phyloP scores from a whole-genome alignment of 2,797 vertebrate species.

The Sternarchorhynchus goeldii region DNA sequence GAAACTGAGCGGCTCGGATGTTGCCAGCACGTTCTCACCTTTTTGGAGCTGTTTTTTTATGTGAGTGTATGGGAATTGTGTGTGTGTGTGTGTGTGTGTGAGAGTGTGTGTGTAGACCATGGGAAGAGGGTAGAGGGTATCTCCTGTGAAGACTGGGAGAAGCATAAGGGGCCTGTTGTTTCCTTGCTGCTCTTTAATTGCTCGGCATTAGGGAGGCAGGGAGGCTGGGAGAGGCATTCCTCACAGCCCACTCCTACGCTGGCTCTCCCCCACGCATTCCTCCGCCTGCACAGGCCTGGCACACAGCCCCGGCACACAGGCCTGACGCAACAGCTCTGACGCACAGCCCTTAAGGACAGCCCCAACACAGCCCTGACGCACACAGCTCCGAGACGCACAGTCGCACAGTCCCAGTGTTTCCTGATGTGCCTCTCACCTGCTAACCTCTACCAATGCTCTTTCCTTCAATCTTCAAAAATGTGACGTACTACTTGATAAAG shows the following conservation, averaged over 20 bases:
- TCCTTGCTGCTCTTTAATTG: constrained; percentile 53
- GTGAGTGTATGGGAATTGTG: background rate
- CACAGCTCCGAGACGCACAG: too few relatives aligned
- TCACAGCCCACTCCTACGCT: constrained; percentile 47
- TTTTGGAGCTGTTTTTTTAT: constrained; percentile 9
- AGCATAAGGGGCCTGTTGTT: constrained; percentile 54
- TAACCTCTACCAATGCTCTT: too few relatives aligned
- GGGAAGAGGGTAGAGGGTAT: constrained; percentile 25
- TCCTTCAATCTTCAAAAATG: too few relatives aligned
- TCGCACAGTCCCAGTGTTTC: constrained; percentile 28
- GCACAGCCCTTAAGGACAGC: too few relatives aligned
- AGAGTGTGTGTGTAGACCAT: constrained; percentile 4
- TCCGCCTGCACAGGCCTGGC: constrained; percentile 18
- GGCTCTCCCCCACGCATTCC: constrained; percentile 53
- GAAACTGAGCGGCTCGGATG: background rate
- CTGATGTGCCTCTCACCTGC: constrained; percentile 26
- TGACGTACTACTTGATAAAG: too few relatives aligned
- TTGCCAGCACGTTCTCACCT: constrained; percentile 7
- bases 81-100: constrained; percentile 22
- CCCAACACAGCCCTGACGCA: too few relatives aligned
- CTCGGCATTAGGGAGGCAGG: constrained; percentile 46
- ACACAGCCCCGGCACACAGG: constrained; percentile 16
- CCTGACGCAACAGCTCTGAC: too few relatives aligned
- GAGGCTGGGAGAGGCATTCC: constrained; percentile 54
- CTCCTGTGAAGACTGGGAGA: constrained; percentile 25